These are phyloP conservation scores for Microchrysa polita DNA, from an alignment of 2,888 invertebrate species.

Conservation along the genomic window DNA sequence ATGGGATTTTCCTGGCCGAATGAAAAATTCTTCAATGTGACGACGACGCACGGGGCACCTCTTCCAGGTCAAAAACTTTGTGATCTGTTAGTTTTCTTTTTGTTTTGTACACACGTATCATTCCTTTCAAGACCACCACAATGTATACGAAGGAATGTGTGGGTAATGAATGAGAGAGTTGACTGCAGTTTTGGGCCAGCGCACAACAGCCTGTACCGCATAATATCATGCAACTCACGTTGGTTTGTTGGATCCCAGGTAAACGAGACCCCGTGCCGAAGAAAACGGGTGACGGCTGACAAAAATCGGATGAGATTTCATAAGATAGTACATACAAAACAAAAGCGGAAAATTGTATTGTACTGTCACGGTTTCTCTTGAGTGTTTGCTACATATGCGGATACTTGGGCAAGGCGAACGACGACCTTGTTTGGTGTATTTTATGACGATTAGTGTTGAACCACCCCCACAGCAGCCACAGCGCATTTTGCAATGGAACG, in stretches of 20 bases:
- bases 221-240: background rate
- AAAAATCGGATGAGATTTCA: background rate
- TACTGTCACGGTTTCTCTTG: slow-evolving; percentile 1
- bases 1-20: background rate
- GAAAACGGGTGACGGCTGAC: background rate
- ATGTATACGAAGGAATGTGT: too few relatives aligned
- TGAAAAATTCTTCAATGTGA: background rate
- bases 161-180: background rate
- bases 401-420: background rate
- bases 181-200: background rate
- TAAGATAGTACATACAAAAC: too few relatives aligned
- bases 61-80: background rate
- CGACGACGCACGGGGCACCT: background rate
- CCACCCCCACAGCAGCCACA: too few relatives aligned
- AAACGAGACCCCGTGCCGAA: background rate
- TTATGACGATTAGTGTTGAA: background rate
- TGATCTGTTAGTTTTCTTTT: background rate
- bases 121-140: background rate
- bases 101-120: too few relatives aligned
- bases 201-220: too few relatives aligned
- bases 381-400: too few relatives aligned
- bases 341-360: background rate
- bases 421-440: slow-evolving; percentile 7
- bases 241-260: background rate
- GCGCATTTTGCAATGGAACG: background rate